Percentiles rank a stretch among this genome's conserved stretches.
These are phyloP conservation scores for Cynodonichthys magdalenae DNA, from an alignment of 2,797 vertebrate genomes.

Conservation along the genomic window DNA sequence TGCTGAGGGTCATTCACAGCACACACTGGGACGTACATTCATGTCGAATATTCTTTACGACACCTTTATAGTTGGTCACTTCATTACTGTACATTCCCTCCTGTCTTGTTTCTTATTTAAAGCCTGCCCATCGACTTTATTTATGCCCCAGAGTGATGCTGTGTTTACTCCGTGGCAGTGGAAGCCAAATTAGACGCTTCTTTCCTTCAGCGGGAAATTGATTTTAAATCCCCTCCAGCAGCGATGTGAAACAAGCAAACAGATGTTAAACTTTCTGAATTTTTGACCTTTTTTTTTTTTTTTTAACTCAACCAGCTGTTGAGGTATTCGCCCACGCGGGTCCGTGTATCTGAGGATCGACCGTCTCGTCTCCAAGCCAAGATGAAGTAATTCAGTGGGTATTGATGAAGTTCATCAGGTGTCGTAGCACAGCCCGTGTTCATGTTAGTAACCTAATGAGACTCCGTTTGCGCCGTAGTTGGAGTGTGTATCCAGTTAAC, in stretches of 20 bases:
- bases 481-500: constrained; percentile 31
- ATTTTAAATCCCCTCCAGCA: constrained; percentile 29
- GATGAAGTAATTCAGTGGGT: constrained; percentile 21
- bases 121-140: constrained; percentile 15
- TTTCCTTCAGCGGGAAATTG: constrained; percentile 27
- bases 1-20: too few species aligned
- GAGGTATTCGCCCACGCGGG: constrained; percentile 7
- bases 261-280: constrained; percentile 24
- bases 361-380: constrained; percentile 22
- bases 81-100: constrained; percentile 3
- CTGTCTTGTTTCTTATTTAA: constrained; percentile 19
- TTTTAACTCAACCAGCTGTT: neutral
- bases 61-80: neutral
- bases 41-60: neutral
- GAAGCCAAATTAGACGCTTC: constrained; percentile 33
- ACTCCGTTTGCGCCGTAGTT: constrained; percentile 18
- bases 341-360: constrained; percentile 7
- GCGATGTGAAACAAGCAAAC: constrained; percentile 33
- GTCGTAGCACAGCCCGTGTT: constrained; percentile 30
- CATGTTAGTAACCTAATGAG: constrained; percentile 38
- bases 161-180: constrained; percentile 27
- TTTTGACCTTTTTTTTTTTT: constrained; percentile 7
- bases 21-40: too few species aligned
- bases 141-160: constrained; percentile 20
- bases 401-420: constrained; percentile 47